Base-by-base conservation (phyloP, 1,140 invertebrate species). In the Pogonognathellus flavescens region DNA sequence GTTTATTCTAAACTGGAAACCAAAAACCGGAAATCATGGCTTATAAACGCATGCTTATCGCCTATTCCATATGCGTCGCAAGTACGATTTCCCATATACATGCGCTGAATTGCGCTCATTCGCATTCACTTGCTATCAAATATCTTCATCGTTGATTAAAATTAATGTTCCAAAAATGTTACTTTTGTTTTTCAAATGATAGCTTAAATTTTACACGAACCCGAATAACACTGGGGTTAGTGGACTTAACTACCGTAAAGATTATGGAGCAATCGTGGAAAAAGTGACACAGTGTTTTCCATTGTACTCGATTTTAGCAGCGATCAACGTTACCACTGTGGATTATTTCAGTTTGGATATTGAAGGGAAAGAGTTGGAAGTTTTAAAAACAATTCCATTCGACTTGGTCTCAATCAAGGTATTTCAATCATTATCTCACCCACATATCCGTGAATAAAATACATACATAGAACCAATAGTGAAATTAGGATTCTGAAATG, bases 11-110 rank as follows among this genome's bases (percentile, higher is more conserved):
- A 87, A 52, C 53, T 91, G 52, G n/a, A 59, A 50, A 85, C 57
- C 52, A 91, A 89, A 83, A 89, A 90, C 66, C 82, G 90, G 49
- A 89, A 86, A 59, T 86, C 90, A 22, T 91, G 88, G 87, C 76
- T 88, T 9, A 84, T 88, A 11, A 87, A 88, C 41, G 86, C 85
- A 55, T 90, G 90, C 57, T 76, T 90, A 25, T 86, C 85, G 1
- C 70, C 70, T 0, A 5, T 76, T 11, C 41, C 41, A 50, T 76
- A 50, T 76, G 66, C 66, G 16, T 41, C 66, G 0, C 66, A 72
- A 14, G 66, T 72, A 72, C n/a, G n/a, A 41, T 41, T 49, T 5
- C 5, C 1, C 10, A 62, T 18, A 20, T n/a, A 18, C 4, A 18
- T 18, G 59, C 18, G 13, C 9, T 62, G n/a, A n/a, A n/a, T n/a